These are phyloP conservation scores for Hypsopygia costalis DNA, from an alignment of 2,888 invertebrate genomes.

Conservation along the genomic window DNA sequence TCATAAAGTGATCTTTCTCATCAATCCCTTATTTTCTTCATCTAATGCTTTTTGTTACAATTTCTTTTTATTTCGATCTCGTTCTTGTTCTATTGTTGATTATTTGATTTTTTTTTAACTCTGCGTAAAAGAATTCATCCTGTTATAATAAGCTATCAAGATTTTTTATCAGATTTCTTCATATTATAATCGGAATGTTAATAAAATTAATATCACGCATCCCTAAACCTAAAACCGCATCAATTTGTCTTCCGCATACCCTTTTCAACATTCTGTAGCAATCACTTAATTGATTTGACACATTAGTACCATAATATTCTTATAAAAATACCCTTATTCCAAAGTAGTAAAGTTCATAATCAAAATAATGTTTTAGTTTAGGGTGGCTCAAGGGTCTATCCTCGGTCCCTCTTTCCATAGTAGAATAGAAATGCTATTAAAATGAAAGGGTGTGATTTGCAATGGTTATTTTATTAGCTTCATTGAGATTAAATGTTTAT, in stretches of 20 bases:
- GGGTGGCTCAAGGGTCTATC: constrained; percentile 20
- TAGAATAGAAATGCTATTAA: constrained; percentile 54
- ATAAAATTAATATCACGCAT: too few species aligned
- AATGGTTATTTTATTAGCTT: constrained; percentile 73
- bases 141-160: too few species aligned
- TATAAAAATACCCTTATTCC: constrained; percentile 15
- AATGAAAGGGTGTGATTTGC: constrained; percentile 67
- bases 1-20: too few species aligned
- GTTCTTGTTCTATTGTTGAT: too few species aligned
- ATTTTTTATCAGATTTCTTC: too few species aligned
- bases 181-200: too few species aligned
- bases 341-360: constrained; percentile 17
- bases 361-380: constrained; percentile 6
- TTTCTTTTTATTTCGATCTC: too few species aligned
- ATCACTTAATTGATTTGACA: constrained; percentile 71
- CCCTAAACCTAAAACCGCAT: constrained; percentile 4
- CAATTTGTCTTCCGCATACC: constrained; percentile 4
- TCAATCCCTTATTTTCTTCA: too few species aligned
- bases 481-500: constrained; percentile 59
- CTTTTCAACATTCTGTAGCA: constrained; percentile 37
- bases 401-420: constrained; percentile 27
- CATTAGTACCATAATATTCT: constrained; percentile 34
- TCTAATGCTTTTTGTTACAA: too few species aligned
- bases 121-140: too few species aligned
- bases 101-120: too few species aligned